Conservation (phyloP, 2,888 invertebrate genomes). For the Chrysolina americana region DNA sequence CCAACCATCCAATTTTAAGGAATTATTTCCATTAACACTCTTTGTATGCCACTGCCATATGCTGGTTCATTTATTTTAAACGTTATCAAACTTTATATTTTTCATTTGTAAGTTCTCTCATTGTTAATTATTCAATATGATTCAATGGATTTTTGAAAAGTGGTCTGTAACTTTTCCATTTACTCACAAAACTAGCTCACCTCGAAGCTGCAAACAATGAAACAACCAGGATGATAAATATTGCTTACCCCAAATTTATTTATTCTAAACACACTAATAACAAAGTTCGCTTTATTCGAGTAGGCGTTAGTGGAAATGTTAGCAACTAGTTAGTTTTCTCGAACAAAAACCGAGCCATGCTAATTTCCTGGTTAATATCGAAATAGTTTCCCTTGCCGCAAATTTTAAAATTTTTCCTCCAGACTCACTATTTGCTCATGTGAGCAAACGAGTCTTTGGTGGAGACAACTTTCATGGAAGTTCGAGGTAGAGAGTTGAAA, state of each 20-base stretch:
- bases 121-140: too few relatives aligned
- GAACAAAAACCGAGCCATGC: background rate
- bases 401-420: background rate
- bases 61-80: too few relatives aligned
- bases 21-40: too few relatives aligned
- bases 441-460: background rate
- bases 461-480: background rate
- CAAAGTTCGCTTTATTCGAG: background rate
- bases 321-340: background rate
- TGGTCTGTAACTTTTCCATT: too few relatives aligned
- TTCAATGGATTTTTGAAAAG: too few relatives aligned
- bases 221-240: conserved; percentile 32
- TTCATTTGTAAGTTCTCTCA: too few relatives aligned
- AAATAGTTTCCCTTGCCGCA: background rate
- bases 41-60: too few relatives aligned
- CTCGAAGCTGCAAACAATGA: conserved; percentile 34
- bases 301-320: background rate
- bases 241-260: background rate
- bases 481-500: background rate
- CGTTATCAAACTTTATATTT: too few relatives aligned
- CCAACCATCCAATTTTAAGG: too few relatives aligned
- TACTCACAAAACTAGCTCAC: too few relatives aligned
- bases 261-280: background rate
- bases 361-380: background rate
- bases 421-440: background rate